Evolutionary conservation across 2,888 invertebrate species (phyloP).

Genomic region (Drosophila pseudotalamancana): DNA sequence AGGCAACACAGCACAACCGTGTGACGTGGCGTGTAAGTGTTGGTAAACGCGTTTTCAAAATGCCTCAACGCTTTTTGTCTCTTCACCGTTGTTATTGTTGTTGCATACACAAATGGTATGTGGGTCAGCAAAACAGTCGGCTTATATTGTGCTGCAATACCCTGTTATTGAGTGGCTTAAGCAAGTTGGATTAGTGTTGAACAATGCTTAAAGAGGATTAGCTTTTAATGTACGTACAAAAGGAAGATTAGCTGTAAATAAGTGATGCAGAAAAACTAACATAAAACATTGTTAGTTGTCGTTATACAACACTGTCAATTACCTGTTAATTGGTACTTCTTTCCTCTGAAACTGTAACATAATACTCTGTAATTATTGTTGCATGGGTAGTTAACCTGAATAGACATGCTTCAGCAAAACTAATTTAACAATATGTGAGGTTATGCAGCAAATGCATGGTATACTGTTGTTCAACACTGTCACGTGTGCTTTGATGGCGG

Average conservation of each 20-base stretch:
- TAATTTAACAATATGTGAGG: too few relatives aligned
- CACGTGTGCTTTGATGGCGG: not conserved
- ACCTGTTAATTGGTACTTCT: too few relatives aligned
- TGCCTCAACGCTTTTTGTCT: constrained; percentile 51
- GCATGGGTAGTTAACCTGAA: too few relatives aligned
- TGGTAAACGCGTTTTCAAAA: constrained; percentile 70
- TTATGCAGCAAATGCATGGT: not conserved
- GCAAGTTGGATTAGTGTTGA: not conserved
- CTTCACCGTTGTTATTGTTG: constrained; percentile 9
- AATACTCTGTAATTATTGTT: too few relatives aligned
- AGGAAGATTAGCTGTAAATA: too few relatives aligned
- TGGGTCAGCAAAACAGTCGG: constrained; percentile 58
- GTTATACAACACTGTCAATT: too few relatives aligned
- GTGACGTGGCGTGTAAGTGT: constrained; percentile 65
- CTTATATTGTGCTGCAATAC: constrained; percentile 31
- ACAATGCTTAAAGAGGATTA: not conserved
- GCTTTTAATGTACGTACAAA: too few relatives aligned
- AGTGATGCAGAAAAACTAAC: too few relatives aligned
- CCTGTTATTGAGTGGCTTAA: constrained; percentile 6
- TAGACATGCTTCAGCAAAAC: too few relatives aligned
- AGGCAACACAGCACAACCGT: constrained; percentile 29
- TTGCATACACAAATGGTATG: constrained; percentile 50
- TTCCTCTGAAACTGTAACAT: too few relatives aligned
- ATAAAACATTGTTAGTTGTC: too few relatives aligned
- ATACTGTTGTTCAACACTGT: constrained; percentile 1